A percentile compares a stretch with the other conserved stretches of the same genome.
Conservation (phyloP, 2,113 vertebrate genomes). For the Motacilla tschutschensis region DNA sequence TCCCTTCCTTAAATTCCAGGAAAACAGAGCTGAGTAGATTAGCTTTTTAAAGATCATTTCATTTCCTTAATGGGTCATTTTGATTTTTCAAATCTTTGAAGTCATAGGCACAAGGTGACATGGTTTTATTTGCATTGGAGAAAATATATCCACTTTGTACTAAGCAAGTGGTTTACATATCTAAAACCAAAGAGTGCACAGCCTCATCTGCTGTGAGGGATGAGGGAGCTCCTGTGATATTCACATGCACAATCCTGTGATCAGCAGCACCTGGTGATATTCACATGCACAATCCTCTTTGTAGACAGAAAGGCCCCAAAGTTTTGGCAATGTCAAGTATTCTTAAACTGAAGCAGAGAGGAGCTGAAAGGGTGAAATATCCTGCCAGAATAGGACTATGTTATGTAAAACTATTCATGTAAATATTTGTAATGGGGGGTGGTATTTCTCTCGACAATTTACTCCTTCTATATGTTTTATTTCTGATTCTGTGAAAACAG, state of each 20-base stretch:
- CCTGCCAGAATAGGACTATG: background rate
- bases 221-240: background rate
- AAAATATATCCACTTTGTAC: background rate
- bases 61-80: constrained; percentile 1
- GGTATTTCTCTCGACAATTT: background rate
- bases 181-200: background rate
- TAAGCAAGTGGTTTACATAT: background rate
- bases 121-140: background rate
- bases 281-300: background rate
- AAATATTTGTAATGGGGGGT: background rate
- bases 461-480: background rate
- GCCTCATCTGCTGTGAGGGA: background rate
- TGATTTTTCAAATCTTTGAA: background rate
- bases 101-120: background rate
- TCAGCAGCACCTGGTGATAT: background rate
- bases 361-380: background rate
- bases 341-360: background rate
- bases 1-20: background rate
- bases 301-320: background rate
- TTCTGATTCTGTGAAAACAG: background rate
- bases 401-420: background rate
- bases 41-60: background rate
- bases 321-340: background rate
- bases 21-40: background rate
- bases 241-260: background rate